Evolutionary conservation across 2,113 vertebrate species (phyloP).

Genomic region (Chloebia gouldiae): DNA sequence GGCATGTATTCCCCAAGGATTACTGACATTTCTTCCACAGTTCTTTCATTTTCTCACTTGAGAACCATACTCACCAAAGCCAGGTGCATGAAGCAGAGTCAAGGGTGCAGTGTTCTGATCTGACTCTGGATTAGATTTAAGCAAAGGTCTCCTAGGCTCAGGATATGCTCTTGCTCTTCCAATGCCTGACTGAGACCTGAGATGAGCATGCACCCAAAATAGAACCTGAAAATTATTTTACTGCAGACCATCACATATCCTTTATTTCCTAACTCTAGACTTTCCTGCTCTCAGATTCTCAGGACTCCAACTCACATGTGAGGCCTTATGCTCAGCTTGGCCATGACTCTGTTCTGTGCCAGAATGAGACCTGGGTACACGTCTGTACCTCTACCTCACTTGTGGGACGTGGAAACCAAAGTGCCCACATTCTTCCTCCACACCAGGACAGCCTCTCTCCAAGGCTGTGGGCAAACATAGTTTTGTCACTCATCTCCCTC

Average conservation of each 20-base stretch:
- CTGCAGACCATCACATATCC: background rate
- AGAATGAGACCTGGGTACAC: rapidly evolving
- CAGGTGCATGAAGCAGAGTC: background rate
- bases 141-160: background rate
- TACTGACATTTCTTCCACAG: background rate
- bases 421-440: too few relatives aligned
- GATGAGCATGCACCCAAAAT: background rate
- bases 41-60: background rate
- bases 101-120: background rate
- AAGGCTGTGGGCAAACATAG: background rate
- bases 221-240: background rate
- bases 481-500: background rate
- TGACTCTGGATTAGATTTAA: background rate
- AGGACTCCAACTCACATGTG: background rate
- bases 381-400: background rate
- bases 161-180: background rate
- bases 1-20: background rate
- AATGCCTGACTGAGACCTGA: background rate
- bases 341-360: background rate
- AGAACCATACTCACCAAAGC: background rate
- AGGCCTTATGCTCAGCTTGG: background rate
- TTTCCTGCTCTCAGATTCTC: background rate
- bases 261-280: background rate
- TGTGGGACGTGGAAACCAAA: background rate
- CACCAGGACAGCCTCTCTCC: background rate